Evolutionary conservation across 2,797 vertebrate species (phyloP), one percentile per base, ranked within the genome.

Genomic region (Melanotaenia trifasciata): DNA sequence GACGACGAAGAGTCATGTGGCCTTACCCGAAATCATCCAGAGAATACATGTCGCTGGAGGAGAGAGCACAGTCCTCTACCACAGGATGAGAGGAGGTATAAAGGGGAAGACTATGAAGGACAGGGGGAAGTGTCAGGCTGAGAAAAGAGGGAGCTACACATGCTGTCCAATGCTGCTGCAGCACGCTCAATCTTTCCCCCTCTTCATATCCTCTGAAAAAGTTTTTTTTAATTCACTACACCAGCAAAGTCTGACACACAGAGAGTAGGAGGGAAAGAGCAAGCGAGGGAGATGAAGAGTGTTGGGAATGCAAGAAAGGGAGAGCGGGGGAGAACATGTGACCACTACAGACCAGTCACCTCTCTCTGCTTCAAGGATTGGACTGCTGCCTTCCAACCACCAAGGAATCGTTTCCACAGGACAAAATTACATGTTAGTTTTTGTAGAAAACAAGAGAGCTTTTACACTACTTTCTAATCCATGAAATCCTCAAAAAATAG

Each of bases 1-100:
- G 63, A 18, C 20, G 74, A 79, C 24, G 47, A 75, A 35, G 66
- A 78, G 63, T 72, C 13, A 0, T 5, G 38, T 13, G 51, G 67
- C 65, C 94, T 94, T 97, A 97, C 97, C 98, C 96, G 74, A 97
- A 97, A 94, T 98, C 96, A 80, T 99, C 97, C 95, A 96, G 95
- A 92, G 96, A 97, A 94, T 96, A 97, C 97, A 99, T 98, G 94
- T 84, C 70, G 50, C 67, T 14, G 71, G 91, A 74, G 80, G 64
- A 65, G 78, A 83, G 58, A 32, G 72, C 66, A 62, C 62, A 22
- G 67, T 84, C 76, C 70, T 80, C 50, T 38, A 64, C 82, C 65
- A 26, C 63, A 72, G 79, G 89, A 89, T 84, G 83, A 83, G 81
- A 76, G 79, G 72, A 78, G 76, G 78, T 74, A 78, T 82, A 74